Evolutionary conservation across 2,113 vertebrate species (phyloP).

Genomic region (Epinephelus moara): DNA sequence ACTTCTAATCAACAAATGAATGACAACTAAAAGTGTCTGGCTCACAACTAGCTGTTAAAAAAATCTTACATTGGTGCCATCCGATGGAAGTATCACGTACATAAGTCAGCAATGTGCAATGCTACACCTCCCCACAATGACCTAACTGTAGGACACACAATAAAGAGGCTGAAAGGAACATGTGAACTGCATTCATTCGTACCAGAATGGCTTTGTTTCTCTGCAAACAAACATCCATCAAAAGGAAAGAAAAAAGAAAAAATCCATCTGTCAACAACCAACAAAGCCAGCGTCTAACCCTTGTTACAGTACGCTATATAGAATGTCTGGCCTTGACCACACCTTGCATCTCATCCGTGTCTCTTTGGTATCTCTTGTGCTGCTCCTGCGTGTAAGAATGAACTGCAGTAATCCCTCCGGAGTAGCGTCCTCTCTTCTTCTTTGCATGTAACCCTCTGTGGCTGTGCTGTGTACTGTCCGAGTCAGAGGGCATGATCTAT

Average conservation of each 20-base stretch:
- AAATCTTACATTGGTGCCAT: not conserved
- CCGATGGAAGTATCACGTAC: not conserved
- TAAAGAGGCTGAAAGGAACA: not conserved
- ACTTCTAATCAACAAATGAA: not conserved
- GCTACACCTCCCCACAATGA: not conserved
- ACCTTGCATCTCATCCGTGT: not conserved
- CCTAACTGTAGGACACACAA: not conserved
- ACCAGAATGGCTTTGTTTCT: not conserved
- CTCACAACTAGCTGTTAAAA: not conserved
- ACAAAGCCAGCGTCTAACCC: not conserved
- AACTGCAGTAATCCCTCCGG: slow-evolving; percentile 1
- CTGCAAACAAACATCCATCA: not conserved
- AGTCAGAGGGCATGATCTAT: slow-evolving; percentile 72
- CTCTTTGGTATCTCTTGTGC: not conserved
- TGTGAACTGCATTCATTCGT: not conserved
- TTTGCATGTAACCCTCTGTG: slow-evolving; percentile 19
- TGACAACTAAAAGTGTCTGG: not conserved
- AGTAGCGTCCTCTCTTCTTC: not conserved
- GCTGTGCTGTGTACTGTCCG: slow-evolving; percentile 16
- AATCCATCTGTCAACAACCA: not conserved
- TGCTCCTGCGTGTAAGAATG: not conserved
- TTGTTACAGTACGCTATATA: not conserved
- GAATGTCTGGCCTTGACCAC: not conserved
- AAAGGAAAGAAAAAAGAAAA: not conserved
- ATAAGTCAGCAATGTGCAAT: not conserved